phyloP scores from a whole-genome alignment of 2,888 invertebrate genomes.

The Chrysotoxum bicinctum region DNA sequence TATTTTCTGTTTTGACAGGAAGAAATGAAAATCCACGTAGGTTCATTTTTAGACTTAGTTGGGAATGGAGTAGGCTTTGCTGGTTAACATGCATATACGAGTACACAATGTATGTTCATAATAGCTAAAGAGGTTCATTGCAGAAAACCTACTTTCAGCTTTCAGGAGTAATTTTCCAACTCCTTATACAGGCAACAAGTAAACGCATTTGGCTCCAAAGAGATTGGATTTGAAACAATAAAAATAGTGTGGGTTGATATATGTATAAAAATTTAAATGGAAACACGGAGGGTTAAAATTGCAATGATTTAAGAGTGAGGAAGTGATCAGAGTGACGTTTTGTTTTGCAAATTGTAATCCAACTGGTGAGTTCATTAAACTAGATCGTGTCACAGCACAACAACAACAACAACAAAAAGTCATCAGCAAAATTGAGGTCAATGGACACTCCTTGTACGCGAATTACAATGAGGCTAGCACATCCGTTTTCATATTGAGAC shows the following conservation, averaged over 20 bases:
- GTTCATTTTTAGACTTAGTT: constrained; percentile 17
- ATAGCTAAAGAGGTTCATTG: neutral
- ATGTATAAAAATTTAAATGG: neutral
- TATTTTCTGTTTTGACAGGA: constrained; percentile 21
- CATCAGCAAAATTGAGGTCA: too few species aligned
- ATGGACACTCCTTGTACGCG: too few species aligned
- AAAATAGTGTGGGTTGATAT: constrained; percentile 24
- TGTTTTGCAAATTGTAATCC: constrained; percentile 12
- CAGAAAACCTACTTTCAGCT: constrained; percentile 17
- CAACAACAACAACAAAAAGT: too few species aligned
- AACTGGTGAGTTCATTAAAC: neutral
- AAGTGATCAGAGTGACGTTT: constrained; percentile 23
- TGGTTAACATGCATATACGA: neutral
- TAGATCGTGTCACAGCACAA: too few species aligned
- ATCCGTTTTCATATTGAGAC: too few species aligned
- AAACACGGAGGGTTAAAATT: constrained; percentile 6
- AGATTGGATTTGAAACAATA: constrained; percentile 51
- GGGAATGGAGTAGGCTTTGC: constrained; percentile 15
- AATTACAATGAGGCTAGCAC: too few species aligned
- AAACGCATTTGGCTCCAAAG: constrained; percentile 32
- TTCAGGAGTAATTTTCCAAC: constrained; percentile 45
- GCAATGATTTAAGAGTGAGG: constrained; percentile 20
- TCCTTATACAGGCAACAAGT: constrained; percentile 42
- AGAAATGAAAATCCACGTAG: constrained; percentile 43
- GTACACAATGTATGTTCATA: too few species aligned